Conservation (phyloP, 2,888 invertebrate species). For the Scaeva pyrastri region DNA sequence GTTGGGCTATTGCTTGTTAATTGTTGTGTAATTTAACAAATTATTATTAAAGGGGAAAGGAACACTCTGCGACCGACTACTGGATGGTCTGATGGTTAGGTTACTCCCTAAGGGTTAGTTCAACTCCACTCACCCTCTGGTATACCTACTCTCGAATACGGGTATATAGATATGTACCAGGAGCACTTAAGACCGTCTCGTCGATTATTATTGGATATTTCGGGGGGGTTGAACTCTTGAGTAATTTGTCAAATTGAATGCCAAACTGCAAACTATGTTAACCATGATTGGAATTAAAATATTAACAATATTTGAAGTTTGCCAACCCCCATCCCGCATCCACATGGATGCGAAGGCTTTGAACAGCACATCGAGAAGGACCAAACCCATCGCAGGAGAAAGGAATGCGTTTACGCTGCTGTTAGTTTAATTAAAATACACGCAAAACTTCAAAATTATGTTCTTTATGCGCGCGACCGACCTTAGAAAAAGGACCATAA, state of each 20-base stretch:
- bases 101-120: constrained; percentile 45
- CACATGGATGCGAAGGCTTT: not conserved
- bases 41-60: constrained; percentile 37
- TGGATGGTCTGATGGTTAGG: not conserved
- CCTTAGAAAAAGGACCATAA: constrained; percentile 10
- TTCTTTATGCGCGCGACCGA: constrained; percentile 51
- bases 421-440: constrained; percentile 72
- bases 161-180: not conserved
- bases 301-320: constrained; percentile 67
- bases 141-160: no score
- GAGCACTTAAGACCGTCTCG: constrained; percentile 20
- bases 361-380: not conserved
- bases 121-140: constrained; percentile 7
- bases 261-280: constrained; percentile 42
- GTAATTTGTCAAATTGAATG: constrained; percentile 75
- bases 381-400: not conserved
- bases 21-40: constrained; percentile 75
- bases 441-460: constrained; percentile 58
- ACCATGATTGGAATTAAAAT: constrained; percentile 72
- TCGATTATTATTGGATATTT: constrained; percentile 14
- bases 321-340: not conserved
- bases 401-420: constrained; percentile 64
- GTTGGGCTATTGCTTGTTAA: constrained; percentile 69
- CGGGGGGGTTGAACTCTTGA: constrained; percentile 23
- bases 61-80: not conserved